These are phyloP conservation scores for Prionchulus punctatus DNA, from an alignment of 2,888 invertebrate genomes.

Conservation along the genomic window DNA sequence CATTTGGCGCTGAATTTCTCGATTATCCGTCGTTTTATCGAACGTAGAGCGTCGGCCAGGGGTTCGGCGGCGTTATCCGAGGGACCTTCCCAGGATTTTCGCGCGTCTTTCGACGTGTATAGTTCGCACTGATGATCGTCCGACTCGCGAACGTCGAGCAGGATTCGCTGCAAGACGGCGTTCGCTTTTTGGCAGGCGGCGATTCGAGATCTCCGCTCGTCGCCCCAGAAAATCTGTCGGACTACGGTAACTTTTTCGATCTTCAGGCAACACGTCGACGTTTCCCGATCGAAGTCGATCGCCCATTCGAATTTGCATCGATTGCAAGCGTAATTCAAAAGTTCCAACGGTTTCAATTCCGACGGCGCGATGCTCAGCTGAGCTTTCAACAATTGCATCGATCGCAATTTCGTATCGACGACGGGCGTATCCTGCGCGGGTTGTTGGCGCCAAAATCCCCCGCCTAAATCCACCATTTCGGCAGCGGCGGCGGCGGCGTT, in stretches of 20 bases:
- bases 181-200: not conserved
- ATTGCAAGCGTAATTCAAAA: slow-evolving; percentile 8
- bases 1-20: not conserved
- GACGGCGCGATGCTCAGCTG: slow-evolving; percentile 7
- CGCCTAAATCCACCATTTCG: too few species aligned
- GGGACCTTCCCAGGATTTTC: not conserved
- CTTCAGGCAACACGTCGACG: not conserved
- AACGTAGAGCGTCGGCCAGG: not conserved
- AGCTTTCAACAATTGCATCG: slow-evolving; percentile 1
- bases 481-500: too few species aligned
- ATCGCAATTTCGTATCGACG: not conserved
- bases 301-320: slow-evolving; percentile 8
- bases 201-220: not conserved
- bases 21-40: not conserved
- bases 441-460: too few species aligned
- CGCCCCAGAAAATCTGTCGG: not conserved
- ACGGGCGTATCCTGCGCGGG: too few species aligned
- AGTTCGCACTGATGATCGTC: not conserved
- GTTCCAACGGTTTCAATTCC: not conserved
- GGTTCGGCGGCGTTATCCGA: not conserved
- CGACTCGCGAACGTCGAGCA: not conserved
- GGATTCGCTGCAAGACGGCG: not conserved
- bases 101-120: not conserved
- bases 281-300: slow-evolving; percentile 9
- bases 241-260: not conserved